A percentile compares a stretch with the other conserved stretches of the same genome.
These are phyloP conservation scores for Apeira syringaria DNA, from an alignment of 2,888 invertebrate species.

Conservation along the genomic window DNA sequence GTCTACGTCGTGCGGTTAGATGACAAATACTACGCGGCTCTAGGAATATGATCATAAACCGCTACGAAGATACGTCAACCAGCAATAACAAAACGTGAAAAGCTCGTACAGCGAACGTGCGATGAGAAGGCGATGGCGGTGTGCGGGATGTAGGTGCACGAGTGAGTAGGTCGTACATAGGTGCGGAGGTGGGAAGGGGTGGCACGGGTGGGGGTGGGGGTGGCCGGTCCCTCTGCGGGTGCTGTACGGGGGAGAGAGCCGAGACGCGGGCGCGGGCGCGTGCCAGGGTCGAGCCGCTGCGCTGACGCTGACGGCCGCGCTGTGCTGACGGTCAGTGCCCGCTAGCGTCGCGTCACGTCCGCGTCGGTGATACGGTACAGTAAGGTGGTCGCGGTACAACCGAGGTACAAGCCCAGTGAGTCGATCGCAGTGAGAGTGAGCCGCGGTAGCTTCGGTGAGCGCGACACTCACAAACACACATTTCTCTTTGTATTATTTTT, in stretches of 20 bases:
- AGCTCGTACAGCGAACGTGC: constrained; percentile 4
- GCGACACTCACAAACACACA: constrained; percentile 38
- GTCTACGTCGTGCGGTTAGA: constrained; percentile 27
- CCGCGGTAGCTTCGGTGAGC: constrained; percentile 49
- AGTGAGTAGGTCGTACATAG: constrained; percentile 8
- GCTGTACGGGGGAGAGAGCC: constrained; percentile 24
- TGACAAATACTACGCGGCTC: constrained; percentile 17
- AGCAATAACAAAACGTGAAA: constrained; percentile 1
- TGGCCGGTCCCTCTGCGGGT: constrained; percentile 24
- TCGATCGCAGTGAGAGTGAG: constrained; percentile 41
- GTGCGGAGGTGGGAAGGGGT: constrained; percentile 17
- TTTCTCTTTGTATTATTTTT: constrained; percentile 46
- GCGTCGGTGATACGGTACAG: constrained; percentile 24
- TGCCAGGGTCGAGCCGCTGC: constrained; percentile 24
- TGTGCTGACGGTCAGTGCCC: constrained; percentile 8
- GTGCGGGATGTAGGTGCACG: constrained; percentile 7
- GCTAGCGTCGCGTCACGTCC: constrained; percentile 13
- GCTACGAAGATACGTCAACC: background rate
- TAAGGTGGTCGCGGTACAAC: constrained; percentile 44
- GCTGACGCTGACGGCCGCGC: too few relatives aligned
- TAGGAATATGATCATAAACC: constrained; percentile 6
- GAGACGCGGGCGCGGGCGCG: constrained; percentile 20
- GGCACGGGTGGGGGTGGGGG: constrained; percentile 15
- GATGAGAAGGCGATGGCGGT: constrained; percentile 7
- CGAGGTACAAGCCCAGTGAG: constrained; percentile 44